These are phyloP conservation scores for Berghia stephanieae DNA, from an alignment of 1,140 invertebrate genomes.

Conservation along the genomic window DNA sequence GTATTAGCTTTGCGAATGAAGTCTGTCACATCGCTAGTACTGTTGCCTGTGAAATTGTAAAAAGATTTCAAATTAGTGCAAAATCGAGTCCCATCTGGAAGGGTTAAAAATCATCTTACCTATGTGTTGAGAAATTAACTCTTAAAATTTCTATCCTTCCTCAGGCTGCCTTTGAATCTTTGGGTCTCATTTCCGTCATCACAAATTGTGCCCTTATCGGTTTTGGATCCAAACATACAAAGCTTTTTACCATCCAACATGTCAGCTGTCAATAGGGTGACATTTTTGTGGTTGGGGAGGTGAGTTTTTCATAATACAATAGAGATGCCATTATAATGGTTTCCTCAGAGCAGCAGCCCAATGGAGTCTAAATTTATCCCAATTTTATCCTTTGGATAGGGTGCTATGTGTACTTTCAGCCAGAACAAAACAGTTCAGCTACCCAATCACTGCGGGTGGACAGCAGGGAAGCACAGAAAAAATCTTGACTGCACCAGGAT, in stretches of 20 bases:
- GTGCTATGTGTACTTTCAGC: background rate
- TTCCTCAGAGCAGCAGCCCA: too few relatives aligned
- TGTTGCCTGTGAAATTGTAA: too few relatives aligned
- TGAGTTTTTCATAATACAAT: constrained; percentile 49
- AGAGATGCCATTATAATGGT: too few relatives aligned
- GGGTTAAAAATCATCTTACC: too few relatives aligned
- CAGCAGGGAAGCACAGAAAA: background rate
- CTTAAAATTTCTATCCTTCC: constrained; percentile 19
- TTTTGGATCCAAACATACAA: constrained; percentile 88
- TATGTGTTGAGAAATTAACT: too few relatives aligned
- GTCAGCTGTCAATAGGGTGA: constrained; percentile 53
- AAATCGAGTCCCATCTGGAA: too few relatives aligned
- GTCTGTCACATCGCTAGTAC: too few relatives aligned
- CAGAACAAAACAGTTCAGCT: background rate
- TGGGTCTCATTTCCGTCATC: constrained; percentile 90
- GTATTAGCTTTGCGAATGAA: too few relatives aligned
- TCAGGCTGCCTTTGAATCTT: constrained; percentile 81
- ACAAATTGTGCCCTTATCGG: constrained; percentile 96
- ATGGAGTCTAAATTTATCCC: too few relatives aligned
- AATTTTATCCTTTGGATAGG: background rate
- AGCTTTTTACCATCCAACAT: constrained; percentile 52
- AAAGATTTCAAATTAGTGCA: too few relatives aligned
- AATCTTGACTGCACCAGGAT: too few relatives aligned
- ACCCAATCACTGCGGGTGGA: too few relatives aligned
- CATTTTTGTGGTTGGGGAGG: constrained; percentile 79